Evolutionary conservation across 2,113 vertebrate species (phyloP).

Genomic region (Urocitellus parryii): DNA sequence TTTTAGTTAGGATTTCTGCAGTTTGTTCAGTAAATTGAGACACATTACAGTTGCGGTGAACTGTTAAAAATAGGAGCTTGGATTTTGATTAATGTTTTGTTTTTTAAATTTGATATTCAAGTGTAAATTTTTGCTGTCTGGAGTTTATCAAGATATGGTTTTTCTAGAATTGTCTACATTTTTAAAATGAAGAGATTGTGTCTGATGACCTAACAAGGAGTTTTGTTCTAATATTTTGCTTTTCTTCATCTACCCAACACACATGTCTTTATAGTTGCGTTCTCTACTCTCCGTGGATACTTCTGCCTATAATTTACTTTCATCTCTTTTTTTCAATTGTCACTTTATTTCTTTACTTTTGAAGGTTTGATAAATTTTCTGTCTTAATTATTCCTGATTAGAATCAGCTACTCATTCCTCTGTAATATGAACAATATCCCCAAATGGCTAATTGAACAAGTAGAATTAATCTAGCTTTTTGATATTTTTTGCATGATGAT

Average conservation of each 20-base stretch:
- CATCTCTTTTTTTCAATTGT: neutral
- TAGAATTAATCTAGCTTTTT: neutral
- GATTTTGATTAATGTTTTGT: neutral
- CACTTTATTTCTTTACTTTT: neutral
- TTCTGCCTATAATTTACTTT: neutral
- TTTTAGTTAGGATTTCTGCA: neutral
- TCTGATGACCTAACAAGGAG: neutral
- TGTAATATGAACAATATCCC: neutral
- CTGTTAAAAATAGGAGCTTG: neutral
- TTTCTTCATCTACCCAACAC: neutral
- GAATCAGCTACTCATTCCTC: neutral
- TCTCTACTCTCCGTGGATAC: neutral
- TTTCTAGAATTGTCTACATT: neutral
- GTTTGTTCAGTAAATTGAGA: neutral
- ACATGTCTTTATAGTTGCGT: neutral
- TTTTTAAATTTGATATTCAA: neutral
- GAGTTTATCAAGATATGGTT: neutral
- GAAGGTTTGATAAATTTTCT: neutral
- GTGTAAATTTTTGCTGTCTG: neutral
- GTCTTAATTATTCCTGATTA: neutral
- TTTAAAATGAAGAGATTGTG: neutral
- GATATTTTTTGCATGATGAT: neutral
- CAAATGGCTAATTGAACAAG: neutral
- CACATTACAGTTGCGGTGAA: neutral
- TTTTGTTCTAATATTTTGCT: slow-evolving; percentile 31